A percentile compares a stretch with the other conserved stretches of the same genome.
phyloP scores from a whole-genome alignment of 2,113 vertebrate species.

The Channa maculata region DNA sequence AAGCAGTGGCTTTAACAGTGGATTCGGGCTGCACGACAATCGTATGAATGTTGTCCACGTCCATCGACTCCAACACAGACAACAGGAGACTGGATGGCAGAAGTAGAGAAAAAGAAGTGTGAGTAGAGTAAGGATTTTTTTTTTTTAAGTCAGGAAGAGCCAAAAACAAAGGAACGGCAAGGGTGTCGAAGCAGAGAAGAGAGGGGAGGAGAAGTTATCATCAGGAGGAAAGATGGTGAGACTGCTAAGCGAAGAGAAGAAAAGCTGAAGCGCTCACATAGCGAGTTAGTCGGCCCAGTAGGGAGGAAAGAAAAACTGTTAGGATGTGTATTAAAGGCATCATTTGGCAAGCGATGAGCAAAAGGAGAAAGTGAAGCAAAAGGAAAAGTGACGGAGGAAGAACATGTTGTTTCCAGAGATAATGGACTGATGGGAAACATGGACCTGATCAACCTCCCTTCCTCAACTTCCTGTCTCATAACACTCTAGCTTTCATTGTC shows the following conservation, averaged over 20 bases:
- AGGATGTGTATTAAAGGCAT: conserved; percentile 20
- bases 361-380: not conserved
- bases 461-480: not conserved
- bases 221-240: conserved; percentile 6
- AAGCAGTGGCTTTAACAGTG: conserved; percentile 17
- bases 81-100: conserved; percentile 14
- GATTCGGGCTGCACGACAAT: conserved; percentile 23
- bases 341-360: conserved; percentile 2
- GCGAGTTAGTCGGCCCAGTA: not conserved
- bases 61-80: conserved; percentile 28
- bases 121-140: not conserved
- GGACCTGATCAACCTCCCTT: conserved; percentile 7
- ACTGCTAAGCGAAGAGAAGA: conserved; percentile 4
- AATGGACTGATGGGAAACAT: conserved; percentile 45
- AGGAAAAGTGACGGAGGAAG: not conserved
- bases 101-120: not conserved
- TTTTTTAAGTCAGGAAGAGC: not conserved
- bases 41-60: conserved; percentile 40
- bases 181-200: not conserved
- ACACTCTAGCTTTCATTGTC: no score
- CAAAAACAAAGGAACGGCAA: not conserved
- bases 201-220: conserved; percentile 9
- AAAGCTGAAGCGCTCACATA: not conserved
- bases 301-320: conserved; percentile 16
- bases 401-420: conserved; percentile 51